These are phyloP conservation scores for Melieria crassipennis DNA, from an alignment of 2,888 invertebrate species.

Conservation along the genomic window DNA sequence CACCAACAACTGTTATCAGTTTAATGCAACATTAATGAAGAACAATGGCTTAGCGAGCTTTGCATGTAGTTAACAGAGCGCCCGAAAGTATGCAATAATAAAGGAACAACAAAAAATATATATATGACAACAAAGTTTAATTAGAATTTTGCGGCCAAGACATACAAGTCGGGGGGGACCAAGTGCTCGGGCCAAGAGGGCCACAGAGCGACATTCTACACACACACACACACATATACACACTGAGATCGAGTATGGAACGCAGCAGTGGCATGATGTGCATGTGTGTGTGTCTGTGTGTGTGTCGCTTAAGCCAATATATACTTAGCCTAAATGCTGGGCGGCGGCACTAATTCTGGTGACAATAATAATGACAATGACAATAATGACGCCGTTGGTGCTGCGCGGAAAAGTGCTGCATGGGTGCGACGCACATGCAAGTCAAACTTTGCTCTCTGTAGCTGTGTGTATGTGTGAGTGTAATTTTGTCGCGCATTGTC, in stretches of 20 bases:
- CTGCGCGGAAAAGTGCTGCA: not conserved
- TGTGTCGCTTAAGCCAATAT: not conserved
- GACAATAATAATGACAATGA: too few species aligned
- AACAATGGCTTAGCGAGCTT: slow-evolving; percentile 17
- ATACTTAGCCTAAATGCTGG: too few species aligned
- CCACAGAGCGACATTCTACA: too few species aligned
- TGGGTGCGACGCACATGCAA: not conserved
- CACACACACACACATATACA: too few species aligned
- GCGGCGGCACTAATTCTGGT: too few species aligned
- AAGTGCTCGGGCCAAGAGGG: too few species aligned
- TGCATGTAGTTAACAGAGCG: slow-evolving; percentile 1
- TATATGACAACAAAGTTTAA: slow-evolving; percentile 10
- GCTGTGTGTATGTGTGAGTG: not conserved
- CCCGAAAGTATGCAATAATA: too few species aligned
- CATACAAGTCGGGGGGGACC: not conserved
- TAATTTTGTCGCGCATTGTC: slow-evolving; percentile 19
- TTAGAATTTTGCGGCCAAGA: not conserved
- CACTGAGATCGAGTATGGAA: too few species aligned
- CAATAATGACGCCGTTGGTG: not conserved
- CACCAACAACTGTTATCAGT: slow-evolving; percentile 19
- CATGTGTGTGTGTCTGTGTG: not conserved
- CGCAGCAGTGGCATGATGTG: too few species aligned
- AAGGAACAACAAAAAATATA: too few species aligned
- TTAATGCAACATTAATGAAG: slow-evolving; percentile 25
- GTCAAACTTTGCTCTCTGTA: not conserved